Percentiles rank a stretch among this genome's conserved stretches.
Conservation (phyloP, 2,888 invertebrate species). For the Digitonthophagus gazella region DNA sequence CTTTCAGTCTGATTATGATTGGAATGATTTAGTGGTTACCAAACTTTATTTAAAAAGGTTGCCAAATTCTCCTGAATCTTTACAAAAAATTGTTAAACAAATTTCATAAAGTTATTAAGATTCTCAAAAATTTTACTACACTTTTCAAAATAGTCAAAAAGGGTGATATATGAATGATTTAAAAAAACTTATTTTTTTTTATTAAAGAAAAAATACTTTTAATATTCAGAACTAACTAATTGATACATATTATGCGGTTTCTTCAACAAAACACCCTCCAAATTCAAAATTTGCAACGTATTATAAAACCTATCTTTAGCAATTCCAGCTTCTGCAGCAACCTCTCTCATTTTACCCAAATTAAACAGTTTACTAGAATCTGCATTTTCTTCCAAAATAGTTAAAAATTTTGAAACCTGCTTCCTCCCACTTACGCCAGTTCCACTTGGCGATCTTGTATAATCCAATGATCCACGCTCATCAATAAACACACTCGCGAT, state of each 20-base stretch:
- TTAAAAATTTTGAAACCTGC: slow-evolving; percentile 70
- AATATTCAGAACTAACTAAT: slow-evolving; percentile 22
- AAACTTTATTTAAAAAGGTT: too few species aligned
- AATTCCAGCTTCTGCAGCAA: slow-evolving; percentile 67
- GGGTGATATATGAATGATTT: background rate
- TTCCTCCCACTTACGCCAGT: slow-evolving; percentile 70
- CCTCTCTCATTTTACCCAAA: slow-evolving; percentile 70
- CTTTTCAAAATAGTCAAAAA: background rate
- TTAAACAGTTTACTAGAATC: slow-evolving; percentile 66
- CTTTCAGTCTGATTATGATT: too few species aligned
- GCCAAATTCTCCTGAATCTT: too few species aligned
- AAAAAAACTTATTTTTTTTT: too few species aligned
- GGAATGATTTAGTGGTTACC: too few species aligned
- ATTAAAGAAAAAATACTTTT: slow-evolving; percentile 5
- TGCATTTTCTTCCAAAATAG: slow-evolving; percentile 64
- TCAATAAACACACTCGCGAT: slow-evolving; percentile 75
- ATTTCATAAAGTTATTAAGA: too few species aligned
- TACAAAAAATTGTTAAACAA: too few species aligned
- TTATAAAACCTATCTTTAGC: slow-evolving; percentile 63
- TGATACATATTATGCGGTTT: slow-evolving; percentile 58
- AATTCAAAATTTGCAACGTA: slow-evolving; percentile 76
- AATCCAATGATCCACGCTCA: slow-evolving; percentile 65
- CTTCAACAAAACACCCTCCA: slow-evolving; percentile 81
- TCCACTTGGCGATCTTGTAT: slow-evolving; percentile 67
- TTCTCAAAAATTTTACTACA: too few species aligned